Conservation (phyloP, 35 echinoderm and acorn worm species). For the Amphiura filiformis region DNA sequence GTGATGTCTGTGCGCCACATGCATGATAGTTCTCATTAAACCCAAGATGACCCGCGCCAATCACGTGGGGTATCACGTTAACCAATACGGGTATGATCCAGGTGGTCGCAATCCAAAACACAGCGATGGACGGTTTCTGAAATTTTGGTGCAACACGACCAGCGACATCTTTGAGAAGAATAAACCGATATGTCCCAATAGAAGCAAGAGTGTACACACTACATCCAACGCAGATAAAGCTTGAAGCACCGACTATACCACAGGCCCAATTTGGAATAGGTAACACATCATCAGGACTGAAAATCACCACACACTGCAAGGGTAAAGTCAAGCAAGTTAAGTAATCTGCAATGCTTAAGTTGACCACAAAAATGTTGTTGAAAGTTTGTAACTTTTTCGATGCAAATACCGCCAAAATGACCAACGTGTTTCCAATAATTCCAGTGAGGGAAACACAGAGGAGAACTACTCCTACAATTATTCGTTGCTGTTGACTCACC, state of each 20-base stretch:
- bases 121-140: conserved; percentile 32
- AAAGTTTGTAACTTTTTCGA: conserved; percentile 79
- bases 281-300: conserved; percentile 19
- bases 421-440: conserved; percentile 68
- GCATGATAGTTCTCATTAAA: conserved; percentile 77
- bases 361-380: conserved; percentile 89
- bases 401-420: conserved; percentile 69
- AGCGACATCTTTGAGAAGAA: conserved; percentile 47
- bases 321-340: conserved; percentile 62
- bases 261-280: conserved; percentile 66
- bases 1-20: conserved; percentile 59
- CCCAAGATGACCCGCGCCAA: conserved; percentile 72
- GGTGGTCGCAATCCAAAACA: conserved; percentile 45
- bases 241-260: conserved; percentile 26
- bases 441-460: conserved; percentile 42
- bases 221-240: conserved; percentile 70
- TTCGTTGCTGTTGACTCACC: conserved; percentile 10
- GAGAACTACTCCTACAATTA: conserved; percentile 52
- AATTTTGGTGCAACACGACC: conserved; percentile 28
- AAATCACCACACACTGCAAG: conserved; percentile 68
- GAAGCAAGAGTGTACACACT: conserved; percentile 81
- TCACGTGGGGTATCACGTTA: conserved; percentile 50
- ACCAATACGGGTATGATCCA: conserved; percentile 69
- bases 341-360: conserved; percentile 69
- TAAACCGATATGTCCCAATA: conserved; percentile 74